Percentiles rank a stretch among this genome's conserved stretches.
phyloP scores from a whole-genome alignment of 2,888 invertebrate genomes.

The Ennomos erosarius region DNA sequence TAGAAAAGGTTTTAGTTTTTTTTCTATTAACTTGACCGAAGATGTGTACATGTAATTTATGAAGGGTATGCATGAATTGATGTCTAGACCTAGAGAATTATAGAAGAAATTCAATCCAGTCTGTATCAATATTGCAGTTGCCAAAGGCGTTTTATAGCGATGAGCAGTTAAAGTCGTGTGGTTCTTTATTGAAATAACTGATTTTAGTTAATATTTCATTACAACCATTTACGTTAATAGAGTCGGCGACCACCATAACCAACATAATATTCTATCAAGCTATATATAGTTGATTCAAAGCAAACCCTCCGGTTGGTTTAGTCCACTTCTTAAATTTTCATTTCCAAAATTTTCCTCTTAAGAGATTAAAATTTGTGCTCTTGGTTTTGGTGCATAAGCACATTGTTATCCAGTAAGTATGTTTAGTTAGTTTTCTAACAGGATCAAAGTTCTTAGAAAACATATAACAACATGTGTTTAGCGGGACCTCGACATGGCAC shows the following conservation, averaged over 20 bases:
- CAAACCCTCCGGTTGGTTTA: no score
- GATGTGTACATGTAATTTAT: constrained; percentile 13
- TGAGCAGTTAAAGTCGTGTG: no score
- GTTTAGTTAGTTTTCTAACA: constrained; percentile 15
- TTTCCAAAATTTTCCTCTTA: no score
- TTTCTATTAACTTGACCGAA: constrained; percentile 23
- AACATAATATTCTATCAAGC: no score
- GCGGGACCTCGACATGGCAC: constrained; percentile 35
- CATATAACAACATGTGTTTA: constrained; percentile 29
- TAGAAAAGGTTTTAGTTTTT: constrained; percentile 30
- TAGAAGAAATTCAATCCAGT: constrained; percentile 23
- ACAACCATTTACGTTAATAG: no score
- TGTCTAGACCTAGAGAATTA: constrained; percentile 25
- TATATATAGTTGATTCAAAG: no score
- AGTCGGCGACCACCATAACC: no score
- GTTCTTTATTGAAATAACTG: no score
- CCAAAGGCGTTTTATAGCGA: background rate
- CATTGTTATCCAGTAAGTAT: background rate
- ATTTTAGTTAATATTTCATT: no score
- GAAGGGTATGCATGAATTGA: constrained; percentile 27
- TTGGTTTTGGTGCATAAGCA: no score
- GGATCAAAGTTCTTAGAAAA: constrained; percentile 14
- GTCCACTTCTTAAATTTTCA: no score
- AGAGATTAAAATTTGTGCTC: no score
- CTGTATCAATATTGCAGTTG: constrained; percentile 10